Evolutionary conservation across 2,113 vertebrate species (phyloP), one percentile per base, ranked within the genome.

Genomic region (Silurus glanis): DNA sequence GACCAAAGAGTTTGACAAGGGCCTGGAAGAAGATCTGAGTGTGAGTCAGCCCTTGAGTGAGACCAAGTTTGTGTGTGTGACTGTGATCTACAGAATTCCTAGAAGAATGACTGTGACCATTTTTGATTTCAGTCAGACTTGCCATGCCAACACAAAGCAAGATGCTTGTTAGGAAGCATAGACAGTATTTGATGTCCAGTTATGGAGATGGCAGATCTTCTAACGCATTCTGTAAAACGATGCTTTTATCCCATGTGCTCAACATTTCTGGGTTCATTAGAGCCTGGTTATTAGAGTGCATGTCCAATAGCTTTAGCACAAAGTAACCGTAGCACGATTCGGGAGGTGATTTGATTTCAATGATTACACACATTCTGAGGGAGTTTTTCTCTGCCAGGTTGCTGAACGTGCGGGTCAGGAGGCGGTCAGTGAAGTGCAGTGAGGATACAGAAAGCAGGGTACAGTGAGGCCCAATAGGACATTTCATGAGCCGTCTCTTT

Each of bases 1-100:
- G 69, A 82, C 87, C 69, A 88, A 88, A 85, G 76, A 83, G 81
- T 84, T 84, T 90, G 83, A 88, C 80, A 87, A 71, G 83, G n/a
- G 19, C 64, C 75, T 87, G 89, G 76, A 86, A 83, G 51, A 23
- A 67, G 66, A 78, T 87, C 45, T 88, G 71, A 84, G 83, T 58
- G 21, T 71, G 61, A 78, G 28, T 14, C 25, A 17, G 61, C 85
- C 64, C 83, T 72, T 85, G 83, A 56, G 59, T 49, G 64, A 82
- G 84, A 85, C 9, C 53, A 72, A 58, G 62, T 79, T 78, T 84
- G 76, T 71, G 81, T 74, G 67, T 67, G 79, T 83, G 80, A 80
- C 61, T 89, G 64, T 80, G 86, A 88, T 86, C 80, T 78, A 28
- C 23, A 58, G 6, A 82, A 83, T 47, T 67, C 16, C 53, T 17